Evolutionary conservation across 2,113 vertebrate species (phyloP).

Genomic region (Polyodon spathula): DNA sequence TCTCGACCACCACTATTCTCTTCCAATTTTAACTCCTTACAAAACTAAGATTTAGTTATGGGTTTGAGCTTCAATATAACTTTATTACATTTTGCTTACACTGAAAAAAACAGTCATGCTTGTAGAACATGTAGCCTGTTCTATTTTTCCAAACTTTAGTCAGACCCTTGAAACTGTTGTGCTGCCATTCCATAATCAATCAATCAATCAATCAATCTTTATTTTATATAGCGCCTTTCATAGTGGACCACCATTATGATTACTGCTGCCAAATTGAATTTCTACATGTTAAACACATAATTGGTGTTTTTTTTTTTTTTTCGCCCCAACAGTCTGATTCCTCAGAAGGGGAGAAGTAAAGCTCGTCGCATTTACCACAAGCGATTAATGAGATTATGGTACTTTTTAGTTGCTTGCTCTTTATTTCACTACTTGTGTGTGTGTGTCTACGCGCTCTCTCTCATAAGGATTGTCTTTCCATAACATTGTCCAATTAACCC

Average conservation of each 20-base stretch:
- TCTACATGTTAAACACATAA: too few relatives aligned
- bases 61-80: slow-evolving; percentile 27
- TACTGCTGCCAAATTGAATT: too few relatives aligned
- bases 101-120: slow-evolving; percentile 19
- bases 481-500: too few relatives aligned
- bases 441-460: too few relatives aligned
- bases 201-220: too few relatives aligned
- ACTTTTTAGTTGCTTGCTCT: slow-evolving; percentile 18
- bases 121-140: slow-evolving; percentile 7
- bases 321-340: slow-evolving; percentile 51
- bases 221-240: too few relatives aligned
- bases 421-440: too few relatives aligned
- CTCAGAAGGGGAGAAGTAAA: slow-evolving; percentile 64
- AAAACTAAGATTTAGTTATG: slow-evolving; percentile 15
- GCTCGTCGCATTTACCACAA: slow-evolving; percentile 60
- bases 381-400: slow-evolving; percentile 63
- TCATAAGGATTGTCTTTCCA: too few relatives aligned
- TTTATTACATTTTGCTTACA: slow-evolving; percentile 30
- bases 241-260: too few relatives aligned
- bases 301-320: slow-evolving; percentile 38
- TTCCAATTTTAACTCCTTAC: slow-evolving; percentile 9
- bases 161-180: neutral
- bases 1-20: slow-evolving; percentile 13
- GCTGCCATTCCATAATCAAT: too few relatives aligned
- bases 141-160: neutral